Percentiles rank a stretch among this genome's conserved stretches.
phyloP scores from a whole-genome alignment of 2,797 vertebrate genomes.

The Xiphorhynchus erythropygius region DNA sequence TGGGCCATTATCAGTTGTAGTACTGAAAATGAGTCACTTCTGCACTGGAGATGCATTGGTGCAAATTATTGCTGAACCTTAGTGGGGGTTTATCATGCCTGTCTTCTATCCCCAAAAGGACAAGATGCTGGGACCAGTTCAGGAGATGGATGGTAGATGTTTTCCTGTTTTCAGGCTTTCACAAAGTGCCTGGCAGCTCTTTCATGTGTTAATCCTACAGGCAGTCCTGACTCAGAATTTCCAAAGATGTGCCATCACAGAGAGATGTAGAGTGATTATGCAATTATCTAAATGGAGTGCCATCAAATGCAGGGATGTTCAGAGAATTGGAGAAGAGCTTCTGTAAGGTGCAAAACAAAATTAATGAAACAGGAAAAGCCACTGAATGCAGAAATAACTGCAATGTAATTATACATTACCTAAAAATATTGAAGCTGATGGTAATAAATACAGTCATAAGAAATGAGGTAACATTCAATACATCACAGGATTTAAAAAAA shows the following conservation, averaged over 20 bases:
- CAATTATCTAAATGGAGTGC: not conserved
- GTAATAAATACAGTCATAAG: not conserved
- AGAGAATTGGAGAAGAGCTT: not conserved
- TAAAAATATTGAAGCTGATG: not conserved
- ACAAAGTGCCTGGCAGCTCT: not conserved
- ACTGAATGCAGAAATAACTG: not conserved
- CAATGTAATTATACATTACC: not conserved
- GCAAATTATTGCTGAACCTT: not conserved
- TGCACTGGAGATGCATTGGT: not conserved
- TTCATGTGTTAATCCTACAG: not conserved
- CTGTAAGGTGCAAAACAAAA: not conserved
- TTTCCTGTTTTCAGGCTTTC: not conserved
- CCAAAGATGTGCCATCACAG: not conserved
- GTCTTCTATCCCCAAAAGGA: not conserved
- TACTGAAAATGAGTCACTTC: not conserved
- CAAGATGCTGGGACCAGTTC: not conserved
- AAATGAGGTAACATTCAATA: not conserved
- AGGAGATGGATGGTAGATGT: not conserved
- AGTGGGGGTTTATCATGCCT: not conserved
- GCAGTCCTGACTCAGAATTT: not conserved
- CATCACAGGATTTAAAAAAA: not conserved
- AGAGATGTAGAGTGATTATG: not conserved
- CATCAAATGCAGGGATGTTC: not conserved
- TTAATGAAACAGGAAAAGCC: not conserved
- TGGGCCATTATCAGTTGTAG: not conserved